Evolutionary conservation across 2,797 vertebrate genomes (phyloP).

Genomic region (Poecilia picta): DNA sequence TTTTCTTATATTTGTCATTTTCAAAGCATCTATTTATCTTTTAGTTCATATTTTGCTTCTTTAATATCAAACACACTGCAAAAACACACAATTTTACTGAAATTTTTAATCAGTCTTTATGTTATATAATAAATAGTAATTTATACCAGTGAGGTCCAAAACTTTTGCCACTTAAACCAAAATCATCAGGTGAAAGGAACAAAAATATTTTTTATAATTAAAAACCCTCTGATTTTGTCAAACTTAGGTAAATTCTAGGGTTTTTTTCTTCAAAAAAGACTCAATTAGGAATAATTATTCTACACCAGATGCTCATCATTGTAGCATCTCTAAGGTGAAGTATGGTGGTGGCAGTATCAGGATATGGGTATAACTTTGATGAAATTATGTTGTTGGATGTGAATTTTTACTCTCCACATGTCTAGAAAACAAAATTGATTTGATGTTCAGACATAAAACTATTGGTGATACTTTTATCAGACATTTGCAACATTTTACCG

Average conservation of each 20-base stretch:
- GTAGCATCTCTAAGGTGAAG: neutral
- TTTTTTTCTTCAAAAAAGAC: neutral
- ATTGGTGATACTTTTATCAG: neutral
- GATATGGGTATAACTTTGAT: neutral
- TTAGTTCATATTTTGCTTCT: neutral
- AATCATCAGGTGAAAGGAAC: neutral
- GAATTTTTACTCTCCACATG: neutral
- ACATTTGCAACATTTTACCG: neutral
- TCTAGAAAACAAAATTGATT: neutral
- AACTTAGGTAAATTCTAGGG: too few species aligned
- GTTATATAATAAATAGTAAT: neutral
- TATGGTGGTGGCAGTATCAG: neutral
- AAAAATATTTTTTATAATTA: neutral
- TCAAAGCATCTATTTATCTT: neutral
- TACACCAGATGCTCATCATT: too few species aligned
- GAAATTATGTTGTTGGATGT: neutral
- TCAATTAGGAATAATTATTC: too few species aligned
- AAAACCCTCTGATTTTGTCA: too few species aligned
- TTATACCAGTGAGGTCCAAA: neutral
- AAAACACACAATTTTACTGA: too few species aligned
- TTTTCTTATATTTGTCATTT: neutral
- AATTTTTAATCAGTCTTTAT: neutral
- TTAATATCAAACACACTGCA: neutral
- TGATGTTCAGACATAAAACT: neutral
- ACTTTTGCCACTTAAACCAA: neutral